phyloP scores from a whole-genome alignment of 2,888 invertebrate species.

The Cyrtodaria siliqua region DNA sequence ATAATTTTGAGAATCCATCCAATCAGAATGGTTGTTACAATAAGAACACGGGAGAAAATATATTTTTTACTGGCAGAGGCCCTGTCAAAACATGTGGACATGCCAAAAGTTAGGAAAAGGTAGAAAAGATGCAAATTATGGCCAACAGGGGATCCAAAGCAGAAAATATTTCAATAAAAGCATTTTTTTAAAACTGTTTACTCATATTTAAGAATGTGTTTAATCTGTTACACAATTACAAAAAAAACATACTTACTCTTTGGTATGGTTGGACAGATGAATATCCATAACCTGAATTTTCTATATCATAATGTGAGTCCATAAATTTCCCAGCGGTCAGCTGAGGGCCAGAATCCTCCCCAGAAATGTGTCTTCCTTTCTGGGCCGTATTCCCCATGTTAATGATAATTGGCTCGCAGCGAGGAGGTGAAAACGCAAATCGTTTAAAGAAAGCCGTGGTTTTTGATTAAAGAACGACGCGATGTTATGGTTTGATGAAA shows the following conservation, averaged over 20 bases:
- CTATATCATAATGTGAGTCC: constrained; percentile 16
- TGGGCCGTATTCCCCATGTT: constrained; percentile 72
- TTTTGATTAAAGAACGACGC: neutral
- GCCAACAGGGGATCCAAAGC: too few species aligned
- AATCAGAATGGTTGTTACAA: constrained; percentile 42
- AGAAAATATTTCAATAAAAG: too few species aligned
- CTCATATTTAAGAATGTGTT: too few species aligned
- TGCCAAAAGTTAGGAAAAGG: too few species aligned
- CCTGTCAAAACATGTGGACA: too few species aligned
- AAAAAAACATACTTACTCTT: constrained; percentile 27
- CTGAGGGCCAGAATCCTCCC: constrained; percentile 78
- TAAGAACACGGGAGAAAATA: constrained; percentile 11
- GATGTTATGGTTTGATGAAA: neutral
- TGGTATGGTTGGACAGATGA: constrained; percentile 14
- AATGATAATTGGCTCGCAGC: constrained; percentile 59
- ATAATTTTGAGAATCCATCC: constrained; percentile 37
- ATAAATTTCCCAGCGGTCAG: constrained; percentile 67
- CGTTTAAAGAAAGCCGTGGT: constrained; percentile 64
- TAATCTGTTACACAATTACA: too few species aligned
- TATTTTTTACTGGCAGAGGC: too few species aligned
- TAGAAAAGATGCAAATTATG: too few species aligned
- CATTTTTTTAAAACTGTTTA: too few species aligned
- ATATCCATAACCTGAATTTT: constrained; percentile 1
- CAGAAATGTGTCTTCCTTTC: constrained; percentile 75
- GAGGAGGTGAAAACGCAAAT: constrained; percentile 63